Percentiles rank a stretch among this genome's conserved stretches.
phyloP scores from a whole-genome alignment of 2,113 vertebrate species.

The Azemiops feae region DNA sequence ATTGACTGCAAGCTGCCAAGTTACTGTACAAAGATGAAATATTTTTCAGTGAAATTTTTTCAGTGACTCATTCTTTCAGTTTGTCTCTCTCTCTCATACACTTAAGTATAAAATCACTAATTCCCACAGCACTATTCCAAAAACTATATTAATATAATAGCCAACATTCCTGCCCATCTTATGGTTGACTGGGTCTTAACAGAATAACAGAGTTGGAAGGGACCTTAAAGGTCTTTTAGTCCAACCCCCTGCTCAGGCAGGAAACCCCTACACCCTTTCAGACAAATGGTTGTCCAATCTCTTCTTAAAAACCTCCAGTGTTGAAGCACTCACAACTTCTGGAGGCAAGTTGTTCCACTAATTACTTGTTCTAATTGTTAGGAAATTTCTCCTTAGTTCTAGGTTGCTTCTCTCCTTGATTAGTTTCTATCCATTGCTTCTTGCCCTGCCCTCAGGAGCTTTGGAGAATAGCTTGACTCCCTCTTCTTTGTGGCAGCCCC shows the following conservation, averaged over 20 bases:
- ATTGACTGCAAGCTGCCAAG: slow-evolving; percentile 17
- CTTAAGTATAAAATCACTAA: not conserved
- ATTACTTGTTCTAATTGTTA: not conserved
- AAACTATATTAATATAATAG: not conserved
- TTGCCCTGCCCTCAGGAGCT: not conserved
- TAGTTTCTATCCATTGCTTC: not conserved
- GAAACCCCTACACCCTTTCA: not conserved
- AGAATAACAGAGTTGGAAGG: not conserved
- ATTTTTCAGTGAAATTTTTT: slow-evolving; percentile 13
- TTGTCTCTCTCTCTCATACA: not conserved
- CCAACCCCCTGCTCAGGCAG: not conserved
- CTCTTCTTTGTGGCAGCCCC: no score
- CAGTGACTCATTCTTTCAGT: not conserved
- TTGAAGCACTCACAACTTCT: not conserved
- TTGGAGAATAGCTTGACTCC: not conserved
- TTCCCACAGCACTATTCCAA: not conserved
- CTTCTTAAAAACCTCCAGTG: not conserved
- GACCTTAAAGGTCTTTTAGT: not conserved
- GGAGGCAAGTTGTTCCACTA: not conserved
- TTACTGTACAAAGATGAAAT: slow-evolving; percentile 1
- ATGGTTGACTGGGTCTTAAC: not conserved
- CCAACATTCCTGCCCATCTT: not conserved
- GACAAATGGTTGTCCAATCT: not conserved
- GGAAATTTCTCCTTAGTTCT: not conserved
- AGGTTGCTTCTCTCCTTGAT: not conserved